Conservation (phyloP, 2,797 vertebrate species). For the Enteromius paludinosus region DNA sequence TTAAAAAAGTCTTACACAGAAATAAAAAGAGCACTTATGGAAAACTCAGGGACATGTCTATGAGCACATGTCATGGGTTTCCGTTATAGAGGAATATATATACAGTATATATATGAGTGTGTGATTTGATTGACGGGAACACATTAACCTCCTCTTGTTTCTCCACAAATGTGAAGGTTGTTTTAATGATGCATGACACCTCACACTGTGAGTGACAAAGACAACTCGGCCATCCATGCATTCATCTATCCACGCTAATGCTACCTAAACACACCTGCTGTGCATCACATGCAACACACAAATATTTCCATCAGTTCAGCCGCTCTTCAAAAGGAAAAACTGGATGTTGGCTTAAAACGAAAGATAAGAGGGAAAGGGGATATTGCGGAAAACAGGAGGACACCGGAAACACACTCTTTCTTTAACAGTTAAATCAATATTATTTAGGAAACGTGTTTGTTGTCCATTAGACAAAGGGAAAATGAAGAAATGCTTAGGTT, state of each 20-base stretch:
- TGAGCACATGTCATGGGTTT: neutral
- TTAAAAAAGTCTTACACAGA: neutral
- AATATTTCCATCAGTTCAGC: neutral
- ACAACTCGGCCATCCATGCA: constrained; percentile 29
- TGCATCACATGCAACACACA: neutral
- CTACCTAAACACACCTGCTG: neutral
- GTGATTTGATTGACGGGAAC: constrained; percentile 32
- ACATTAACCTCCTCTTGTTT: constrained; percentile 43
- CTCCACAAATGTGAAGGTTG: constrained; percentile 34
- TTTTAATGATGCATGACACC: constrained; percentile 31
- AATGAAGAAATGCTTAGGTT: neutral
- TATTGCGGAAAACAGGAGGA: neutral
- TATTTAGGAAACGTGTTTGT: neutral
- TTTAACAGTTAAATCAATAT: neutral
- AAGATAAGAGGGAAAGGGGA: neutral
- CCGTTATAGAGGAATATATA: constrained; percentile 22
- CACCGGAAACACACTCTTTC: neutral
- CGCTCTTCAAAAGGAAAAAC: neutral
- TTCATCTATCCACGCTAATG: constrained; percentile 17
- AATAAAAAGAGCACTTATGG: neutral
- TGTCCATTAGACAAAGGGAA: neutral
- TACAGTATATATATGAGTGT: constrained; percentile 51
- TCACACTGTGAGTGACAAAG: constrained; percentile 16
- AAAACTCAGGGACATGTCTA: neutral
- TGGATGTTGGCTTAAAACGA: neutral